A percentile compares a stretch with the other conserved stretches of the same genome.
phyloP scores from a whole-genome alignment of 2,113 vertebrate species.

The Rhegmatorhina hoffmannsi region DNA sequence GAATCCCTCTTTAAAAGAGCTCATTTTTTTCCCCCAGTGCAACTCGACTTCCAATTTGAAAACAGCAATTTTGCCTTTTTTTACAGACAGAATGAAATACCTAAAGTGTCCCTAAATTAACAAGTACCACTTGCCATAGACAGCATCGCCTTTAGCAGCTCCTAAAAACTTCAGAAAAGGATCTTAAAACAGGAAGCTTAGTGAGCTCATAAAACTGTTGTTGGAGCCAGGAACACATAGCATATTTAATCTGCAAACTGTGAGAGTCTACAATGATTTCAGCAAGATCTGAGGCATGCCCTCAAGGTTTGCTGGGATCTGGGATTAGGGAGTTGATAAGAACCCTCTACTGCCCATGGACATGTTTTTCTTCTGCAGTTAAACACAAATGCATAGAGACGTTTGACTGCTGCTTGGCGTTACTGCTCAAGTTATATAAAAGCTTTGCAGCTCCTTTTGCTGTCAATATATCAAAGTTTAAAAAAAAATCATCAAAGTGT shows the following conservation, averaged over 20 bases:
- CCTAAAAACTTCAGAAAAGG: constrained; percentile 88
- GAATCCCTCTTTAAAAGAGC: constrained; percentile 27
- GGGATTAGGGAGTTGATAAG: constrained; percentile 96
- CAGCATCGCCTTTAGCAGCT: constrained; percentile 87
- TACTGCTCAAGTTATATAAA: constrained; percentile 89
- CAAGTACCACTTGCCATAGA: constrained; percentile 73
- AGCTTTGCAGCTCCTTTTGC: constrained; percentile 88
- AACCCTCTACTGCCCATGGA: constrained; percentile 86
- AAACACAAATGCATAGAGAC: constrained; percentile 95
- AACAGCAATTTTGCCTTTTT: constrained; percentile 63
- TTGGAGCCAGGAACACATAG: constrained; percentile 93
- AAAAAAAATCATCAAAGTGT: constrained; percentile 93
- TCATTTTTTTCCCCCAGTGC: background rate
- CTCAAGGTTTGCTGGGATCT: constrained; percentile 98
- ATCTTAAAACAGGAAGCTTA: constrained; percentile 92
- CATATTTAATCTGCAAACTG: constrained; percentile 98
- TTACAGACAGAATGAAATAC: constrained; percentile 69
- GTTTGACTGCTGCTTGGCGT: constrained; percentile 89
- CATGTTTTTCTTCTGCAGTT: constrained; percentile 93
- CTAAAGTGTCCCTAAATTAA: constrained; percentile 77
- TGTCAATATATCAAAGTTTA: constrained; percentile 98
- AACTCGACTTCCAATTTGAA: constrained; percentile 54
- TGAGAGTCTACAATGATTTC: constrained; percentile 89
- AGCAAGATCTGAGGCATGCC: constrained; percentile 99
- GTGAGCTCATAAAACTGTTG: constrained; percentile 86